Conservation (phyloP, 2,888 invertebrate genomes). For the Ormyrus nitidulus region DNA sequence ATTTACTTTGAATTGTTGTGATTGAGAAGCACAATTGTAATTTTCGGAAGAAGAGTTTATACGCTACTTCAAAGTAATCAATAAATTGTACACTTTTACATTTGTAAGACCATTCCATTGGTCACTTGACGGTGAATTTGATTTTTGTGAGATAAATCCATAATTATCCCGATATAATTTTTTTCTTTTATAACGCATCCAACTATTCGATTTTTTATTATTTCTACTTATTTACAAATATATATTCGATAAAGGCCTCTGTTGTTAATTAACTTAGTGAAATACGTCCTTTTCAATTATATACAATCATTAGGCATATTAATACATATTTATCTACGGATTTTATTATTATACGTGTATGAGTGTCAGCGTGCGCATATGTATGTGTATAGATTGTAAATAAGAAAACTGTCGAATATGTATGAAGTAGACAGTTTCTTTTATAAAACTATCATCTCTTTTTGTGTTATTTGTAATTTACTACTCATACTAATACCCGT, state of each 20-base stretch:
- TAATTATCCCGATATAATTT: slow-evolving; percentile 22
- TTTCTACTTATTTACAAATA: slow-evolving; percentile 64
- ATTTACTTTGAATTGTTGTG: slow-evolving; percentile 60
- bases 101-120: slow-evolving; percentile 36
- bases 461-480: slow-evolving; percentile 2
- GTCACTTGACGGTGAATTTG: slow-evolving; percentile 28
- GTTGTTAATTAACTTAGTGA: slow-evolving; percentile 63
- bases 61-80: slow-evolving; percentile 45
- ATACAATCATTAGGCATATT: slow-evolving; percentile 60
- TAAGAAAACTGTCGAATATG: slow-evolving; percentile 30
- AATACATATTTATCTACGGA: slow-evolving; percentile 54
- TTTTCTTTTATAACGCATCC: slow-evolving; percentile 27
- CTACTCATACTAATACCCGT: slow-evolving; percentile 18
- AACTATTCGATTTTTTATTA: slow-evolving; percentile 59
- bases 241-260: slow-evolving; percentile 63
- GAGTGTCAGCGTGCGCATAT: slow-evolving; percentile 5
- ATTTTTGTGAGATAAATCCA: slow-evolving; percentile 41
- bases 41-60: slow-evolving; percentile 57
- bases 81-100: slow-evolving; percentile 44
- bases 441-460: slow-evolving; percentile 20
- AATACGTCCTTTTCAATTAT: slow-evolving; percentile 64
- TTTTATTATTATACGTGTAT: slow-evolving; percentile 44
- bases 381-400: slow-evolving; percentile 20
- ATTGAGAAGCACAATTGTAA: slow-evolving; percentile 57
- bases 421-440: slow-evolving; percentile 41